Evolutionary conservation across 1,140 invertebrate genomes (phyloP).

Genomic region (Heliconius hewitsoni): DNA sequence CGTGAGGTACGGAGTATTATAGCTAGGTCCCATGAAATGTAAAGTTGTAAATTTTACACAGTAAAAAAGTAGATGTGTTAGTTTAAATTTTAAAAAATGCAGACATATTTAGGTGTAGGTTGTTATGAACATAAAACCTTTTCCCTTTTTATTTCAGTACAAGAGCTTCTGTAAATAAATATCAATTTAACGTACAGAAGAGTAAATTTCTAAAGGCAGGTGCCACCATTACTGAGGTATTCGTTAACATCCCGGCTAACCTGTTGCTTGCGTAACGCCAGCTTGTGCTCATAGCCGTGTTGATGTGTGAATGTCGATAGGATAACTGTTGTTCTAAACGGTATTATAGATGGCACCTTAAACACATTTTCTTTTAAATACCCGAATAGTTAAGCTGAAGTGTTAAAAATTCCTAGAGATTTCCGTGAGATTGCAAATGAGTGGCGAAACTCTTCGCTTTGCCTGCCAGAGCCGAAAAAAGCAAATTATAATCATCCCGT

Average conservation of each 20-base stretch:
- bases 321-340: slow-evolving; percentile 8
- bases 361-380: neutral
- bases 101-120: no score
- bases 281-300: neutral
- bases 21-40: neutral
- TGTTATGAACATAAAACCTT: no score
- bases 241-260: slow-evolving; percentile 12
- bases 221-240: slow-evolving; percentile 4
- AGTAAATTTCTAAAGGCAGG: neutral
- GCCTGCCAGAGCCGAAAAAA: no score
- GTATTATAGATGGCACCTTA: neutral
- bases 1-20: neutral
- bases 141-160: neutral
- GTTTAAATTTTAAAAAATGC: no score
- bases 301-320: slow-evolving; percentile 3
- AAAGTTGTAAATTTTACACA: no score
- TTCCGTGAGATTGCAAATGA: no score
- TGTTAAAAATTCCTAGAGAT: no score
- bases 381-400: no score
- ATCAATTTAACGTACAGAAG: neutral
- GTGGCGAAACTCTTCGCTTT: no score
- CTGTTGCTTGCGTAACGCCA: slow-evolving; percentile 6
- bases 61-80: no score
- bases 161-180: neutral
- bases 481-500: no score